A percentile compares a stretch with the other conserved stretches of the same genome.
Conservation (phyloP, 2,888 invertebrate genomes). For the Crepidodera aurea region DNA sequence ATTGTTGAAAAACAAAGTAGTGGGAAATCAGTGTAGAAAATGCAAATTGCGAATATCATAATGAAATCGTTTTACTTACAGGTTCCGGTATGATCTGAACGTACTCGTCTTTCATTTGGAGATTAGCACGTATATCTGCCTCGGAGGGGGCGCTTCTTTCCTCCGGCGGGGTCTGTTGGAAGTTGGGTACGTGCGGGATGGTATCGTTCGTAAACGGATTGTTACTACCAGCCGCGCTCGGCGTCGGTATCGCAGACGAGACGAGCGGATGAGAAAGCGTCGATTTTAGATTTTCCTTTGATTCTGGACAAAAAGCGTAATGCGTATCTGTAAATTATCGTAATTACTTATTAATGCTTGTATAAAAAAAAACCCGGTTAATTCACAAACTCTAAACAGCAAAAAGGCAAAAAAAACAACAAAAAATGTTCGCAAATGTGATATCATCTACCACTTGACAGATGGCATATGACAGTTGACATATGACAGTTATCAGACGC, state of each 20-base stretch:
- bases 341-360: too few relatives aligned
- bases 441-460: too few relatives aligned
- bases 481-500: too few relatives aligned
- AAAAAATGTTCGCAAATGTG: too few relatives aligned
- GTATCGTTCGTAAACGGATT: constrained; percentile 7
- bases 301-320: constrained; percentile 10
- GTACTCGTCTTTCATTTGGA: not conserved
- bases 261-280: not conserved
- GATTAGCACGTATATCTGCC: constrained; percentile 5
- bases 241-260: not conserved
- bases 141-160: constrained; percentile 25
- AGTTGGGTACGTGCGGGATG: constrained; percentile 44
- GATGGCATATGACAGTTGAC: too few relatives aligned
- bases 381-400: too few relatives aligned
- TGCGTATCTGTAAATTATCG: constrained; percentile 8
- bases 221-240: not conserved
- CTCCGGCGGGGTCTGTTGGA: constrained; percentile 45
- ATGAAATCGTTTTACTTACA: too few relatives aligned
- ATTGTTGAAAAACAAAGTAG: too few relatives aligned
- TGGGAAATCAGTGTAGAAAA: too few relatives aligned
- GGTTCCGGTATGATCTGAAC: not conserved
- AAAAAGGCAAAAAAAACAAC: too few relatives aligned
- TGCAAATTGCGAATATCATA: too few relatives aligned
- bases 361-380: too few relatives aligned
- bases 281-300: not conserved